These are phyloP conservation scores for Melanostigma gelatinosum DNA, from an alignment of 2,113 vertebrate genomes.

Conservation along the genomic window DNA sequence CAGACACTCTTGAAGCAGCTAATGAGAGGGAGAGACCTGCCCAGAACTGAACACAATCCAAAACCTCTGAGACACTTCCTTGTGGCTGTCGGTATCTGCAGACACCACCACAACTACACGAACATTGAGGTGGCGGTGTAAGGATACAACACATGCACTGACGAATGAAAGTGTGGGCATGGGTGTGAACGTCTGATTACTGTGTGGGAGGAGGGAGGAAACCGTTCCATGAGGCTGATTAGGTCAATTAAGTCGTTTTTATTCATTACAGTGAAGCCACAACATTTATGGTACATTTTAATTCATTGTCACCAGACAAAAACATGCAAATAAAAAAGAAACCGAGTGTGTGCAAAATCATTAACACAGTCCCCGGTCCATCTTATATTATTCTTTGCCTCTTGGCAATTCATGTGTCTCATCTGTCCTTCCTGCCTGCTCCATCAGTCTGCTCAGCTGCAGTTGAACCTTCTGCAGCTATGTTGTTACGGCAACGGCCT, in stretches of 20 bases:
- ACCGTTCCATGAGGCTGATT: conserved; percentile 51
- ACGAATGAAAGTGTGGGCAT: conserved; percentile 11
- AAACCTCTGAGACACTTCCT: conserved; percentile 28
- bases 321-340: conserved; percentile 21
- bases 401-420: conserved; percentile 51
- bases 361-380: not conserved
- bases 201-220: conserved; percentile 63
- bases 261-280: conserved; percentile 49
- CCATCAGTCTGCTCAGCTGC: conserved; percentile 66
- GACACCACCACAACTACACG: conserved; percentile 25
- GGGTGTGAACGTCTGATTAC: not conserved
- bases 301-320: conserved; percentile 31
- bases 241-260: conserved; percentile 46
- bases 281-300: conserved; percentile 35
- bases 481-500: conserved; percentile 64
- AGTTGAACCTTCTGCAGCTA: conserved; percentile 71
- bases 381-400: not conserved
- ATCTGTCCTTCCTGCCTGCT: conserved; percentile 55
- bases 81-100: conserved; percentile 1
- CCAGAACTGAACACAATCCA: conserved; percentile 17
- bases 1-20: conserved; percentile 56
- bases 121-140: conserved; percentile 18
- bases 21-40: conserved; percentile 52
- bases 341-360: conserved; percentile 41
- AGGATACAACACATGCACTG: conserved; percentile 1